Evolutionary conservation across 2,113 vertebrate species (phyloP).

Genomic region (Varanus salvator): DNA sequence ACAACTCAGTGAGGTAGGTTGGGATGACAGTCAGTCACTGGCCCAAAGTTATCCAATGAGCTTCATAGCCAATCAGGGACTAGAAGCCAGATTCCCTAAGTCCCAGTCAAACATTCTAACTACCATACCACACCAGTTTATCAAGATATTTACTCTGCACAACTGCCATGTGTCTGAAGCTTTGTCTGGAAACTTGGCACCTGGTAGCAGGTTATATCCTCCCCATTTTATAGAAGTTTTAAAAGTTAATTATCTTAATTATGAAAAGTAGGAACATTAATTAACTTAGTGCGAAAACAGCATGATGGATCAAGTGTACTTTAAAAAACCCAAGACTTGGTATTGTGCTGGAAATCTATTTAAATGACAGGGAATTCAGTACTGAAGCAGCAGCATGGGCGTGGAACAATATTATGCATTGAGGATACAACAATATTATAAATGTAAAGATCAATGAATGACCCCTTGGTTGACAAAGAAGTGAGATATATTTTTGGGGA

Average conservation of each 20-base stretch:
- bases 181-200: background rate
- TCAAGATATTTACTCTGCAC: background rate
- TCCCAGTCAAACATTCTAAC: too few species aligned
- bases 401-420: background rate
- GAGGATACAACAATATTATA: background rate
- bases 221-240: background rate
- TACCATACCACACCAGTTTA: too few species aligned
- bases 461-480: background rate
- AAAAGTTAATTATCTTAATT: background rate
- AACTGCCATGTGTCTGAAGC: background rate
- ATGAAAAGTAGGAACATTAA: background rate
- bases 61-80: too few species aligned
- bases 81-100: too few species aligned
- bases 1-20: too few species aligned
- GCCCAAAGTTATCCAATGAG: too few species aligned
- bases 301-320: background rate
- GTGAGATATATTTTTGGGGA: background rate
- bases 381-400: background rate
- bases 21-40: too few species aligned
- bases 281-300: background rate
- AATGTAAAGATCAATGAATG: background rate
- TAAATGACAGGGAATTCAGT: constrained; percentile 7
- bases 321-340: background rate
- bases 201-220: background rate
- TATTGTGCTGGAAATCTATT: background rate